Conservation (phyloP, 2,113 vertebrate genomes). For the Psephotus haematonotus region DNA sequence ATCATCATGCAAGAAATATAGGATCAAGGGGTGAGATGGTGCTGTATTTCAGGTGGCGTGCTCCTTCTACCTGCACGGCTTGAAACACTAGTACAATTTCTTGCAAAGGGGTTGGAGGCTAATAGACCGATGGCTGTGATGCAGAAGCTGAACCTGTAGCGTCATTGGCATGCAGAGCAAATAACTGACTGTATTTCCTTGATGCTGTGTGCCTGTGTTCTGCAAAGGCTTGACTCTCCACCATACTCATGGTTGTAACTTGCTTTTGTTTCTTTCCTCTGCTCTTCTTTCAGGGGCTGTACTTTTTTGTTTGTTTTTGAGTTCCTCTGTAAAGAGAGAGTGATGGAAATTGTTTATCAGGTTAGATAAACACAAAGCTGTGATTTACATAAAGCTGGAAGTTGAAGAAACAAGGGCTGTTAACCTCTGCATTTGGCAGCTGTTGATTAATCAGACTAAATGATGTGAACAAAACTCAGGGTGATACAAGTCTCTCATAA, state of each 20-base stretch:
- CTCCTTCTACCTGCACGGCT: slow-evolving; percentile 63
- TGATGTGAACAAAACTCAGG: not conserved
- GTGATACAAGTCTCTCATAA: not conserved
- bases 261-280: not conserved
- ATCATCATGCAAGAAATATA: slow-evolving; percentile 73
- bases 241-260: not conserved
- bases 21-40: slow-evolving; percentile 84
- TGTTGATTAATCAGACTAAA: not conserved
- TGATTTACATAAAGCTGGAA: not conserved
- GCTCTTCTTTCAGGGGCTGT: not conserved
- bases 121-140: not conserved
- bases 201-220: not conserved
- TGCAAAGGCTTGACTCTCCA: not conserved
- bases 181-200: not conserved
- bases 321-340: not conserved
- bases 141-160: not conserved
- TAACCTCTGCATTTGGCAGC: not conserved
- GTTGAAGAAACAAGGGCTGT: not conserved
- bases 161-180: slow-evolving; percentile 33
- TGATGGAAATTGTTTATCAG: not conserved
- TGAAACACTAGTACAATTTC: not conserved
- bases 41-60: slow-evolving; percentile 46
- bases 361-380: not conserved
- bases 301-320: not conserved
- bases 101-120: not conserved